A percentile compares a stretch with the other conserved stretches of the same genome.
Conservation (phyloP, 2,113 vertebrate genomes). For the Neotoma lepida region DNA sequence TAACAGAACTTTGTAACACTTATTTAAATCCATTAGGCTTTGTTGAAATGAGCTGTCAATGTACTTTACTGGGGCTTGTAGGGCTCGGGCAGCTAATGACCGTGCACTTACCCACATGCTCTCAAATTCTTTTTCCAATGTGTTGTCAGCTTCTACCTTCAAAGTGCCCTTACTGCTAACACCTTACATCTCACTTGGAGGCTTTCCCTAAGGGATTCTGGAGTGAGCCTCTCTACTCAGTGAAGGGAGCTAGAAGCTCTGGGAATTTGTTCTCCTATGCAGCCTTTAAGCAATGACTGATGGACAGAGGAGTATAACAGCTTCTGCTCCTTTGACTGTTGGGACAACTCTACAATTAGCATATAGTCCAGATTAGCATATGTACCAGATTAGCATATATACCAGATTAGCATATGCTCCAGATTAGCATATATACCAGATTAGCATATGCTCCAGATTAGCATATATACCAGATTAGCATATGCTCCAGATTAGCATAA, state of each 20-base stretch:
- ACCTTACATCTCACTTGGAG: not conserved
- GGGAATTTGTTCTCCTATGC: not conserved
- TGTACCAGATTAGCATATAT: not conserved
- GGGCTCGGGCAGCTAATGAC: not conserved
- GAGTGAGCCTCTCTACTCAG: not conserved
- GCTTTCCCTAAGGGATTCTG: not conserved
- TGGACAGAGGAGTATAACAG: not conserved
- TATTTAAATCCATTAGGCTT: slow-evolving; percentile 32
- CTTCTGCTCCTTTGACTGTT: not conserved
- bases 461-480: not conserved
- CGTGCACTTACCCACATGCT: not conserved
- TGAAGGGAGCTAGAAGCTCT: slow-evolving; percentile 28
- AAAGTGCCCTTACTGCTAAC: not conserved
- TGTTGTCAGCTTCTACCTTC: slow-evolving; percentile 11
- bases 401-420: not conserved
- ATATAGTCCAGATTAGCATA: not conserved
- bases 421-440: not conserved
- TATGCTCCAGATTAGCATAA: not conserved
- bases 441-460: not conserved
- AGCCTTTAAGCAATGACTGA: not conserved
- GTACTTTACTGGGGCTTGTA: not conserved
- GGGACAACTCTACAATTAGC: not conserved
- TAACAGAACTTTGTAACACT: slow-evolving; percentile 17
- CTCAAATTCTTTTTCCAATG: not conserved
- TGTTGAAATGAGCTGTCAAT: slow-evolving; percentile 14